A percentile compares a stretch with the other conserved stretches of the same genome.
phyloP scores from a whole-genome alignment of 1,140 invertebrate species.

The Ptiloglossa arizonensis region DNA sequence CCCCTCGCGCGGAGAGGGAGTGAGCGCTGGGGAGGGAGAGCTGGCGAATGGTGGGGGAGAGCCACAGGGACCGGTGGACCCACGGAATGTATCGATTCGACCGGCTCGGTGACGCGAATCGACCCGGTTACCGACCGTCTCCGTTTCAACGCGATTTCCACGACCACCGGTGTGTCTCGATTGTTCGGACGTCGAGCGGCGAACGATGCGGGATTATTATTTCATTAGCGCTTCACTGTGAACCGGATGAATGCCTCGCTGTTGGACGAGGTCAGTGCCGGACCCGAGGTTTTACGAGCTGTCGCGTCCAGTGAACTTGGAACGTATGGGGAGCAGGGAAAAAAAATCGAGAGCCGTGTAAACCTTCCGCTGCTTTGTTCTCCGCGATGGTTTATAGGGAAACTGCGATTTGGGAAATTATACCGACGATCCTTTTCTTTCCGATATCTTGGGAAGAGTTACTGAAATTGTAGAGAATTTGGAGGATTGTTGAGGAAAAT shows the following conservation, averaged over 20 bases:
- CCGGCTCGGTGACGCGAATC: conserved; percentile 30
- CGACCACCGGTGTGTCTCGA: neutral
- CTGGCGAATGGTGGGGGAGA: too few relatives aligned
- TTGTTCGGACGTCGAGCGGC: neutral
- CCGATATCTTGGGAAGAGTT: too few relatives aligned
- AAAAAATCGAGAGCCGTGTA: too few relatives aligned
- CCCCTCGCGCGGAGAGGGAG: neutral
- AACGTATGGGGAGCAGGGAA: too few relatives aligned
- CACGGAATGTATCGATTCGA: conserved; percentile 50
- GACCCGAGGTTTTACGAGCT: conserved; percentile 3
- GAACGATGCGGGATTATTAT: conserved; percentile 11
- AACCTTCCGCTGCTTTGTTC: too few relatives aligned
- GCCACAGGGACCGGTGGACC: neutral
- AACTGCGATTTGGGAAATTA: too few relatives aligned
- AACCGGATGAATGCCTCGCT: neutral
- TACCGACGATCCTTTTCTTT: too few relatives aligned
- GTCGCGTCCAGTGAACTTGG: too few relatives aligned
- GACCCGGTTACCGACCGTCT: neutral
- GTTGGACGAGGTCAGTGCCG: neutral
- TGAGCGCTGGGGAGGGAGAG: too few relatives aligned
- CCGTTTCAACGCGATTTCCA: neutral
- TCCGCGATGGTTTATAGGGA: too few relatives aligned
- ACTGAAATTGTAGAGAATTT: too few relatives aligned
- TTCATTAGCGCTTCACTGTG: neutral
- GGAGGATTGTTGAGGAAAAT: too few relatives aligned